Base-by-base conservation (phyloP, 2,888 invertebrate species). In the Phrixothrix hirtus region DNA sequence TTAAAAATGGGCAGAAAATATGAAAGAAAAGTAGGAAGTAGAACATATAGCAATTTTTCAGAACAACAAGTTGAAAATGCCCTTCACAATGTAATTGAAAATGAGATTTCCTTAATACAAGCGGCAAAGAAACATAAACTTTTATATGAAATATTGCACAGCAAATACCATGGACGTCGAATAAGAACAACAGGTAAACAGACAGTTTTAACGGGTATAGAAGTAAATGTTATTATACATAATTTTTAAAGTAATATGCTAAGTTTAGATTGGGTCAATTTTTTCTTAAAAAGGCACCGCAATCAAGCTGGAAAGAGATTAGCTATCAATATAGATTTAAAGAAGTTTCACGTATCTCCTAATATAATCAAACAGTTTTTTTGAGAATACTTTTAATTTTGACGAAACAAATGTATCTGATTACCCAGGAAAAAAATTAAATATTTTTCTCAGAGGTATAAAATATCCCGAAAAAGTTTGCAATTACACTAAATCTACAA, bases 81-180 rank as follows among this genome's bases (percentile, higher is more conserved):
- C 4, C 9, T 29, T 2, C 11, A n/a, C n/a, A 11, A 5, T 29
- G 29, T 29, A 29, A 5, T 29, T 2, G 29, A 29, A n/a, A 29
- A 29, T 29, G 29, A 11, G 10, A 5, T 29, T 7, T 29, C 29
- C n/a, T 12, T 32, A 11, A 12, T 10, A 2, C 7, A 13, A 17
- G 35, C 35, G 4, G 35, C 35, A 15, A 35, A 35, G 16, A 35
- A 35, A 9, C 3, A 35, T 9, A 35, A 35, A 10, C 2, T 35
- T n/a, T 14, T 16, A 2, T 17, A 16, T 14, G 35, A 16, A 14
- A 35, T 16, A 2, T 35, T 35, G 15, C n/a, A n/a, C 10, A 35
- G 16, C 16, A 35, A 15, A 11, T 35, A 16, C 17, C 35, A 35
- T 15, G 35, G 35, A 3, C 6, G 35, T 2, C n/a, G n/a, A n/a